phyloP scores from a whole-genome alignment of 2,888 invertebrate species.

The Leptopilina drosophilae region DNA sequence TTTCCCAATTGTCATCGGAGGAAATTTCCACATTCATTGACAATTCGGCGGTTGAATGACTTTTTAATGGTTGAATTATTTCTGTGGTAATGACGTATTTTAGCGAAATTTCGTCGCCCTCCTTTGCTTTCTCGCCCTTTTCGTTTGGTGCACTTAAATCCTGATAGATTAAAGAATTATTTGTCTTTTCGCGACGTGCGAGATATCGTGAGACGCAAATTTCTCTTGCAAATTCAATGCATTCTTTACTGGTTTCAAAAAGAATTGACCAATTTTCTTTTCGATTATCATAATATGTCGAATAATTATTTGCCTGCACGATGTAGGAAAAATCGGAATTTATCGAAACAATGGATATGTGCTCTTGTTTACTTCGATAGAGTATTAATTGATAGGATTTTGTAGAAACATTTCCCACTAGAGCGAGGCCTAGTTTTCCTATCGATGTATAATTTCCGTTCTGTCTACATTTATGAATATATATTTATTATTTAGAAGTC shows the following conservation, averaged over 20 bases:
- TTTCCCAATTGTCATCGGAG: constrained; percentile 70
- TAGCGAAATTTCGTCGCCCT: constrained; percentile 63
- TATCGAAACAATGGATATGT: constrained; percentile 67
- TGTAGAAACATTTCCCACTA: constrained; percentile 66
- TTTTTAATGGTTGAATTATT: constrained; percentile 66
- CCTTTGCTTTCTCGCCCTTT: constrained; percentile 60
- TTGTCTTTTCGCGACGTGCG: constrained; percentile 57
- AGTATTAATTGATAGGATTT: constrained; percentile 71
- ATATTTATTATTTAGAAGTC: background rate
- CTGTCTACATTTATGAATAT: constrained; percentile 54
- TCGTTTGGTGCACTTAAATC: constrained; percentile 59
- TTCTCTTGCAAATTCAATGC: constrained; percentile 71
- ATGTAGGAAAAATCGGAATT: constrained; percentile 67
- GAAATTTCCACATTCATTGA: constrained; percentile 66
- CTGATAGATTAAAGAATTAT: constrained; percentile 65
- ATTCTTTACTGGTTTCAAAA: constrained; percentile 74
- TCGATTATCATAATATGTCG: constrained; percentile 77
- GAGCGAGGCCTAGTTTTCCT: constrained; percentile 72
- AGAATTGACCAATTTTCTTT: constrained; percentile 80
- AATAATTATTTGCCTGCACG: constrained; percentile 69
- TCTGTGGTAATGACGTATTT: constrained; percentile 63
- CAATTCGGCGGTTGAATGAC: constrained; percentile 56
- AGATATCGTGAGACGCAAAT: constrained; percentile 67
- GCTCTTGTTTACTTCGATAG: constrained; percentile 70
- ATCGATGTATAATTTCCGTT: constrained; percentile 69